Evolutionary conservation across 2,113 vertebrate species (phyloP), one percentile per base, ranked within the genome.

Genomic region (Psophia crepitans): DNA sequence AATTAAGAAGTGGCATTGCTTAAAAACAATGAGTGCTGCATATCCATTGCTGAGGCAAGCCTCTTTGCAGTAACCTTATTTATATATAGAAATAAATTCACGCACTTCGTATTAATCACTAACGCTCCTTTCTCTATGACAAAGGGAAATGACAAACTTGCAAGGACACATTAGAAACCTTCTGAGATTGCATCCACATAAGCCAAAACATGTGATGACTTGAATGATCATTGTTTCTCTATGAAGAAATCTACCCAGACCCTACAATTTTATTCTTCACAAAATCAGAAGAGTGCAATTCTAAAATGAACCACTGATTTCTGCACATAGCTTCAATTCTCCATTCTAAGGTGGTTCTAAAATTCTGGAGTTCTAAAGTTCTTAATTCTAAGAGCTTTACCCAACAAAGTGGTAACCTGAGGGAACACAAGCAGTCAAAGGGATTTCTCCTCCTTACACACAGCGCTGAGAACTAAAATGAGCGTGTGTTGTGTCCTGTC

Each of bases 1-100:
- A 97, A 96, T 76, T 95, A 90, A 95, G 89, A 84, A 95, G 32
- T 28, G 17, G 27, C 46, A 32, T 76, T 93, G 77, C 95, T 89
- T 91, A 91, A 95, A 94, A 95, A 89, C 53, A 79, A 79, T 37
- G 49, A 90, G n/a, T n/a, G 33, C 69, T 89, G 74, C 80, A 76
- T 71, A 92, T 75, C 49, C 78, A 73, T 30, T 82, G 89, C 92
- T 87, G 87, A 93, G 58, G 35, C 77, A 89, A 69, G 39, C 46
- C 8, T 93, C 46, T 93, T 44, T 17, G 53, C 61, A 84, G 64
- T 64, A 89, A 84, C 60, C 68, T 81, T 68, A 65, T 91, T 85
- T 88, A 90, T 90, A 93, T 81, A 86, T 74, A 96, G 91, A 89
- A 89, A 71, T 78, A 95, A 84, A 76, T 61, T 37, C 76, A 86